Evolutionary conservation across 2,888 invertebrate genomes (phyloP).

Genomic region (Limenitis camilla): DNA sequence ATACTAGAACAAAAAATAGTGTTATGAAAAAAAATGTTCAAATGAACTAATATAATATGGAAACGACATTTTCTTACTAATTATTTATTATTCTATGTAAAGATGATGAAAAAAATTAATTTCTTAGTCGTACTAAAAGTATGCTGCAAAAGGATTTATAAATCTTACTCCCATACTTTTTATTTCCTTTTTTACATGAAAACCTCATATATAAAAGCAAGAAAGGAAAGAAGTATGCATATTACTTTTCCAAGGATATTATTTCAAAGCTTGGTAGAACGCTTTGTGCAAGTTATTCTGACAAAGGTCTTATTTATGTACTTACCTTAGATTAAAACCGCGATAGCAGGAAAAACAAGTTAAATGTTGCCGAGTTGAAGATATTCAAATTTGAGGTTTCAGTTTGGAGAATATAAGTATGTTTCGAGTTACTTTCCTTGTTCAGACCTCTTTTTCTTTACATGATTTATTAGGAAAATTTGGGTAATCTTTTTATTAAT

Average conservation of each 20-base stretch:
- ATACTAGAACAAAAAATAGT: no score
- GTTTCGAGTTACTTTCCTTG: background rate
- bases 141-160: background rate
- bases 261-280: slow-evolving; percentile 8
- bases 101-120: no score
- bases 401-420: background rate
- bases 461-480: no score
- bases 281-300: slow-evolving; percentile 12
- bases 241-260: slow-evolving; percentile 11
- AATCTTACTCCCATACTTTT: background rate
- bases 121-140: no score
- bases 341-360: slow-evolving; percentile 5
- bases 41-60: no score
- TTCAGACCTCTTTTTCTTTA: no score
- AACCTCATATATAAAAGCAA: no score
- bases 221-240: background rate
- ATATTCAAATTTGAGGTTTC: background rate
- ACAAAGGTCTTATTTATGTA: slow-evolving; percentile 16
- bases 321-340: slow-evolving; percentile 8
- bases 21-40: background rate
- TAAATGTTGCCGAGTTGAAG: background rate
- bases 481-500: no score
- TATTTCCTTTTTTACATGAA: background rate
- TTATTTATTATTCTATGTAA: no score
- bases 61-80: no score